A percentile compares a stretch with the other conserved stretches of the same genome.
Conservation (phyloP, 2,113 vertebrate genomes). For the Thamnophis sirtalis region DNA sequence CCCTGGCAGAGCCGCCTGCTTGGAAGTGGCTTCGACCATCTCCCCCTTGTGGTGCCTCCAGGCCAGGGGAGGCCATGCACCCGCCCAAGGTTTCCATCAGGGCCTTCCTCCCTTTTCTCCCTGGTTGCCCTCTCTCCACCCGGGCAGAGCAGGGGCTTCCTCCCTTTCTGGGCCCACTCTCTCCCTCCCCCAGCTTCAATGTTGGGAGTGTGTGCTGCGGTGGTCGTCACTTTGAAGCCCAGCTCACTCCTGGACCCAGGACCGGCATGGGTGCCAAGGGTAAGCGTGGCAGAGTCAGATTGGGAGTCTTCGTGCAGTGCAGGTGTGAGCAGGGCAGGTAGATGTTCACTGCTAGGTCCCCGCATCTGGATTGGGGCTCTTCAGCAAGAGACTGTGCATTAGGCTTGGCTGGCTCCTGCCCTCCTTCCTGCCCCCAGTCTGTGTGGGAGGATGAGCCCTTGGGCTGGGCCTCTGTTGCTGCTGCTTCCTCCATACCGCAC, state of each 20-base stretch:
- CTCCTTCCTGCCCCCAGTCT: not conserved
- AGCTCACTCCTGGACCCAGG: not conserved
- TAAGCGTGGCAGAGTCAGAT: too few species aligned
- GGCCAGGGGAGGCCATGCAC: not conserved
- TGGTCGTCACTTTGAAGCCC: not conserved
- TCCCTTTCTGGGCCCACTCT: not conserved
- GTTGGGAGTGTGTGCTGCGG: not conserved
- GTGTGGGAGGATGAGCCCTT: not conserved
- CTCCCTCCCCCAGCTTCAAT: not conserved
- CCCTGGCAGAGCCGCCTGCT: not conserved
- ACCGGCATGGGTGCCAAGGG: not conserved
- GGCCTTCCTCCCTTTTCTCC: not conserved
- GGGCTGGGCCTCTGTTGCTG: too few species aligned
- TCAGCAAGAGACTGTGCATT: not conserved
- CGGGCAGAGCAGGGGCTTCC: fast-evolving
- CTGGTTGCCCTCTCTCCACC: not conserved
- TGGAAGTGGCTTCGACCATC: not conserved
- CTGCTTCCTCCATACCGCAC: not conserved
- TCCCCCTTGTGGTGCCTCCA: not conserved
- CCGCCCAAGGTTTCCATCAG: not conserved
- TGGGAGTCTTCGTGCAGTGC: not conserved
- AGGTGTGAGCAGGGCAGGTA: not conserved
- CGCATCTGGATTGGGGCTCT: not conserved
- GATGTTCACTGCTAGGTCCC: not conserved
- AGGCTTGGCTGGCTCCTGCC: not conserved